phyloP scores from a whole-genome alignment of 2,888 invertebrate genomes.

The Melinaea marsaeus region DNA sequence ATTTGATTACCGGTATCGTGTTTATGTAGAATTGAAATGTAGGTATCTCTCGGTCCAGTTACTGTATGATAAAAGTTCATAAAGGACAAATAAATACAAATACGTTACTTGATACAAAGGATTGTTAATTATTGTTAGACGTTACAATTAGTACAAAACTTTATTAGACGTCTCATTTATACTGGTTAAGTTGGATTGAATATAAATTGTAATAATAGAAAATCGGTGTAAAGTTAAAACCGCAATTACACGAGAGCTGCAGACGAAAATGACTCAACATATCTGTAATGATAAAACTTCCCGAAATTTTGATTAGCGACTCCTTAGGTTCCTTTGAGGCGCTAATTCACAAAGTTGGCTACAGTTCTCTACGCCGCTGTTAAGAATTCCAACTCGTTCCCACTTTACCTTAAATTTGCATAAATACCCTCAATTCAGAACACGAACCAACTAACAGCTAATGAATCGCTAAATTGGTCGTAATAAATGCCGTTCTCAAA shows the following conservation, averaged over 20 bases:
- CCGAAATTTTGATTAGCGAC: constrained; percentile 15
- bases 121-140: no score
- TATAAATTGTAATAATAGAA: no score
- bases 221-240: no score
- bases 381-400: constrained; percentile 27
- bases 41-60: no score
- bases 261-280: not conserved
- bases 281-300: constrained; percentile 7
- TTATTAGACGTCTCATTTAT: no score
- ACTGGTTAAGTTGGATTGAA: no score
- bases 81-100: no score
- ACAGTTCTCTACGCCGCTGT: constrained; percentile 25
- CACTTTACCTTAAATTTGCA: constrained; percentile 25
- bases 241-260: not conserved
- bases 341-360: constrained; percentile 25
- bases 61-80: no score
- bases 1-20: no score
- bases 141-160: no score
- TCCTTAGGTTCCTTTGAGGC: constrained; percentile 14
- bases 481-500: constrained; percentile 15
- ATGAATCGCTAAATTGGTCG: constrained; percentile 25
- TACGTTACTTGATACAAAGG: no score
- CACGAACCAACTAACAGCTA: constrained; percentile 21
- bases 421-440: constrained; percentile 24
- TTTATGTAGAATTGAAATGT: no score